Base-by-base conservation (phyloP, 1,140 invertebrate species). In the Hyles vespertilio region DNA sequence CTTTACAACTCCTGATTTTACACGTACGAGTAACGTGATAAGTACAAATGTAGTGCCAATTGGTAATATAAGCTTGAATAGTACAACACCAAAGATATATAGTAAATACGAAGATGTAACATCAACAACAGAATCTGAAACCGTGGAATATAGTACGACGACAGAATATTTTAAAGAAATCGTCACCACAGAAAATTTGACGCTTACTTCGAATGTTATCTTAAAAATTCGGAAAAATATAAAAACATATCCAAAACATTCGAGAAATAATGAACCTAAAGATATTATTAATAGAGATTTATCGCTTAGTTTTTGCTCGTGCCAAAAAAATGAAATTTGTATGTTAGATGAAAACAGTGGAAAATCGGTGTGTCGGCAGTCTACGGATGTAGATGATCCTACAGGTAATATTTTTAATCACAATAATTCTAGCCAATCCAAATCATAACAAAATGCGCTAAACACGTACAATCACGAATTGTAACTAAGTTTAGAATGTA, bases 321-420 rank as follows among this genome's bases (percentile, higher is more conserved):
- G 88, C 83, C 83, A 89, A 86, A 89, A 60, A 65, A 63, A 78
- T 55, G 90, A 94, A 81, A 91, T 94, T 32, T 94, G 94, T 81
- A 92, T 94, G 64, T 90, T 93, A 32, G 88, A 92, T 64, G 89
- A 91, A 61, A 89, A 88, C 50, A 92, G 92, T 66, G 89, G 90
- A 8, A 91, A 90, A 45, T 92, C 94, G 1, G 87, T 89, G 22
- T 95, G 95, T 77, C 86, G 91, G 67, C 69, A 70, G 47, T 87
- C 90, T 1, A 60, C 84, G 2, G 93, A 96, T 76, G 69, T 77
- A 5, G 77, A 85, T 4, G 94, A 95, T 78, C 92, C 93, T 2
- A 94, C 93, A 59, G 95, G 91, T 88, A 74, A 54, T 44, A 22
- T 45, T 11, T 12, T 48, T 11, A 48, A n/a, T 46, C 44, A 7